These are phyloP conservation scores for Phylloscopus collybita DNA, from an alignment of 2,797 vertebrate species.

Conservation along the genomic window DNA sequence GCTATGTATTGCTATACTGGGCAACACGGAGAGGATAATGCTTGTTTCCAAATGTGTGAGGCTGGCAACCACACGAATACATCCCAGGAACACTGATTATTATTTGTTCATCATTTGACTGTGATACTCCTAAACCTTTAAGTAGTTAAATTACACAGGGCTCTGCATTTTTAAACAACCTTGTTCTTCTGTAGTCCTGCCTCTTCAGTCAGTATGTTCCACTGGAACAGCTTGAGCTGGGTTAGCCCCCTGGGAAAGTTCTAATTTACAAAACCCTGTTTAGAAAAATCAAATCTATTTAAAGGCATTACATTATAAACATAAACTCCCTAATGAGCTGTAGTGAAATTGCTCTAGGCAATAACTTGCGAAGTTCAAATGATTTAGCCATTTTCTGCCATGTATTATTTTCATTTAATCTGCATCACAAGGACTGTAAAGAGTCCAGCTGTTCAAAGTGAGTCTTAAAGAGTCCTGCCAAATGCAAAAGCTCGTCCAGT, in stretches of 20 bases:
- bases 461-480: slow-evolving; percentile 63
- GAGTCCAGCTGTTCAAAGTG: slow-evolving; percentile 75
- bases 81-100: not conserved
- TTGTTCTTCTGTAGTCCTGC: slow-evolving; percentile 30
- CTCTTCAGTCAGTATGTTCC: slow-evolving; percentile 63
- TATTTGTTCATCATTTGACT: slow-evolving; percentile 34
- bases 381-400: slow-evolving; percentile 72
- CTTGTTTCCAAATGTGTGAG: not conserved
- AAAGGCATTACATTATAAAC: slow-evolving; percentile 80
- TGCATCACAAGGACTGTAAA: slow-evolving; percentile 74
- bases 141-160: slow-evolving; percentile 22
- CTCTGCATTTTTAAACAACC: not conserved
- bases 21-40: accelerated
- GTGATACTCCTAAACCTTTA: slow-evolving; percentile 26
- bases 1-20: not conserved
- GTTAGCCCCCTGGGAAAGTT: slow-evolving; percentile 76
- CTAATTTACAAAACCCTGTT: slow-evolving; percentile 79
- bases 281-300: slow-evolving; percentile 78
- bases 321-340: slow-evolving; percentile 81
- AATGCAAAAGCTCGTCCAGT: slow-evolving; percentile 51
- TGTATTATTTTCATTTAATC: slow-evolving; percentile 77
- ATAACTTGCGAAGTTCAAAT: slow-evolving; percentile 77
- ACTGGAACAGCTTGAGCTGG: slow-evolving; percentile 63
- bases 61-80: not conserved
- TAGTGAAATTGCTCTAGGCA: slow-evolving; percentile 77